Conservation (phyloP, 2,888 invertebrate species). For the Eupithecia insigniata region DNA sequence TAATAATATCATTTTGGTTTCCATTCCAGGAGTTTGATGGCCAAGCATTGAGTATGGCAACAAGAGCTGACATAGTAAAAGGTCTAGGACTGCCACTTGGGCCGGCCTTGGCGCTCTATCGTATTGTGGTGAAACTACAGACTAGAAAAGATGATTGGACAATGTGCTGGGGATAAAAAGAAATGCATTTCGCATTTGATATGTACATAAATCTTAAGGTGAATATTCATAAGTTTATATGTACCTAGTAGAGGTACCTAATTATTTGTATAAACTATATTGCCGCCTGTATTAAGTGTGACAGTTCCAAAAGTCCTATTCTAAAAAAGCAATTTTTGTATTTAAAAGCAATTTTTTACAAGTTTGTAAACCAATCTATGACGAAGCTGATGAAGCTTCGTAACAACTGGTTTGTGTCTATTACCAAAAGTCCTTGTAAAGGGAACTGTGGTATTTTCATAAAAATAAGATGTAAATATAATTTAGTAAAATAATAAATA, state of each 20-base stretch:
- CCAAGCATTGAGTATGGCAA: slow-evolving; percentile 91
- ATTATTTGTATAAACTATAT: neutral
- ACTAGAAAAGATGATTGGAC: slow-evolving; percentile 89
- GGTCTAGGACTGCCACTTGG: slow-evolving; percentile 93
- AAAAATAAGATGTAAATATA: neutral
- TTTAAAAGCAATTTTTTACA: neutral
- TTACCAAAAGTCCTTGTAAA: neutral
- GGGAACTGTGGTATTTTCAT: neutral
- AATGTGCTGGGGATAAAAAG: slow-evolving; percentile 86
- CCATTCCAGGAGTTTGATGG: slow-evolving; percentile 94
- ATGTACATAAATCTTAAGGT: neutral
- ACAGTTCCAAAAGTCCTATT: neutral
- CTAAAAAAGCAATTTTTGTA: neutral
- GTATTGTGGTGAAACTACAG: slow-evolving; percentile 92
- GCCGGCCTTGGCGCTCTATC: slow-evolving; percentile 93
- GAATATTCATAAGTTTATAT: neutral
- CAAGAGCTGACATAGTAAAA: slow-evolving; percentile 92
- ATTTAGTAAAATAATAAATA: neutral
- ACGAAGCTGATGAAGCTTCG: no score
- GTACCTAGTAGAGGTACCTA: neutral
- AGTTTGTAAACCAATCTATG: neutral
- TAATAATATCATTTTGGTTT: neutral
- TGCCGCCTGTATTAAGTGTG: neutral
- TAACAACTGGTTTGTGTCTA: neutral
- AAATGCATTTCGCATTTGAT: slow-evolving; percentile 42